Base-by-base conservation (phyloP, 2,888 invertebrate genomes). In the Ormyrus rosae region DNA sequence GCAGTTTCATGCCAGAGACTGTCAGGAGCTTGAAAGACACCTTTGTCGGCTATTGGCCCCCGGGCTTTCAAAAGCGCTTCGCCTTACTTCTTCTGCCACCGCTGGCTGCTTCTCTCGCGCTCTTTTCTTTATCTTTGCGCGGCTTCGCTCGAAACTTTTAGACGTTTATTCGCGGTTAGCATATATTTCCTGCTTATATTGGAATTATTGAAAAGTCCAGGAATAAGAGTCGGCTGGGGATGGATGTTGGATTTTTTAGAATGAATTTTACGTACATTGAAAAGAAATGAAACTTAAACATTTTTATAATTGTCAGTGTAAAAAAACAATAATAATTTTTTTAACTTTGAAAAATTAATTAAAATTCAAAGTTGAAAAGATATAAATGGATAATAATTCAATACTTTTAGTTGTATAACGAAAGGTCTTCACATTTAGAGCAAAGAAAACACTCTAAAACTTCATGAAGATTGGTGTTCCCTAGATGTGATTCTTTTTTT, bases 21-120 rank as follows among this genome's bases (percentile, higher is more conserved):
- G 63, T 70, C 56, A 55, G 64, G 19, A 5, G n/a, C 34, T 71
- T 60, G 60, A 78, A 73, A 73, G 68, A 69, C 63, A 68, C 68
- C 69, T 73, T 69, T 55, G 68, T 75, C 51, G 48, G 19, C 72
- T 56, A 64, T 70, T 64, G 64, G 56, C 61, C 70, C 19, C 13
- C 3, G 45, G 56, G 68, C 72, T 58, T 71, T 65, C 19, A 64
- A 51, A 9, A 64, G 6, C 34, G 13, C 45, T 51, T 69, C 13
- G 7, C 3, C 9, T 69, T 46, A 6, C 19, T 19, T 46, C 8
- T 19, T 2, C 34, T 34, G 34, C 34, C 34, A 34, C 3, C 34
- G 34, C 34, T 2, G 34, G 34, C 3, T 34, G 34, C 56, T 58
- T 56, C 10, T 56, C 10, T 58, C 13, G 13, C 13, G 13, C 11